Base-by-base conservation (phyloP, 2,888 invertebrate species). In the Omphaloscelis lunosa region DNA sequence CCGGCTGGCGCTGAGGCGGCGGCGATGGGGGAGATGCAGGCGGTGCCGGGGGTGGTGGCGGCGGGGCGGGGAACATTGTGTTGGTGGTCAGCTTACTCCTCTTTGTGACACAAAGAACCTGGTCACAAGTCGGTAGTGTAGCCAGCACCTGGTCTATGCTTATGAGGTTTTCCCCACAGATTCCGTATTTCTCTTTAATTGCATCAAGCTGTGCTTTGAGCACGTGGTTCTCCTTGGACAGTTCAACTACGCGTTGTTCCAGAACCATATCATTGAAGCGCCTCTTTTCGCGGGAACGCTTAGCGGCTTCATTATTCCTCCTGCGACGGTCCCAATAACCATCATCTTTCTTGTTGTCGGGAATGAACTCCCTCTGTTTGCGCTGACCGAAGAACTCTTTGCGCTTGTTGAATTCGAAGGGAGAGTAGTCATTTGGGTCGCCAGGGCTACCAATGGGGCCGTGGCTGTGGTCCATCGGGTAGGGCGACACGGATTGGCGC, bases 261-360 rank as follows among this genome's bases (percentile, higher is more conserved):
- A 99, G 97, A 2, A 99, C 99, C 99, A 99, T 99, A 95, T 99
- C 99, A 93, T 99, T 99, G 96, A 99, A 98, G 67, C 99, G 98
- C 62, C 99, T 97, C 94, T 99, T 99, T 94, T 99, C 99, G n/a
- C 99, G 97, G 11, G 99, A 99, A 65, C 99, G 97, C 93, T 99
- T 99, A 77, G 99, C 99, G 0, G 99, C 99, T 94, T 99, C 99
- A 95, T 99, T 99, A 96, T 99, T 99, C 79, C 99, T 97, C 83
- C 99, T 97, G 77, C 99, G 97, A 77, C 99, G 98, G 94, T 99
- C 99, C 99, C 99, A 99, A 95, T 99, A 99, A 91, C 98, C 99
- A 90, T 99, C 99, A 92, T 99, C 99, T 93, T 99, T 99, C 94
- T 99, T 99, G 95, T 98, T 98, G 93, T 99, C 99, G 0, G 99